Evolutionary conservation across 2,113 vertebrate genomes (phyloP), one percentile per base, ranked within the genome.

Genomic region (Puma concolor): DNA sequence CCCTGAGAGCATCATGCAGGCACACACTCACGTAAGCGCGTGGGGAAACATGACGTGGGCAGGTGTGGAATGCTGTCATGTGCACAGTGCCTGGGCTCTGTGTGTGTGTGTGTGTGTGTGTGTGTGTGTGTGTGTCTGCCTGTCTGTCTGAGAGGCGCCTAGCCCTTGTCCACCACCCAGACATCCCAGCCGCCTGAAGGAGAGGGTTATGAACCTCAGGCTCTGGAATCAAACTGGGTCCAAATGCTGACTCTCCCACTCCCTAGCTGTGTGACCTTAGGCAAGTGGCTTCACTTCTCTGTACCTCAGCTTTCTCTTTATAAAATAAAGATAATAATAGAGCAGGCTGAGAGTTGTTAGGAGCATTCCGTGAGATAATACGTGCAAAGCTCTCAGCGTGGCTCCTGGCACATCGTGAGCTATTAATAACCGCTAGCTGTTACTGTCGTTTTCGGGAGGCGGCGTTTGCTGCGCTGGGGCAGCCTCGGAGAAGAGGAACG

Each of bases 391-490:
- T 71, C 92, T 94, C 80, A 41, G 93, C 25, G 8, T 82, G 96
- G 79, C 96, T 97, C 72, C 90, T 54, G 1, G 89, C 94, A 84
- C 96, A 67, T 27, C 29, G 80, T 4, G 69, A 81, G 93, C 96
- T 97, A 96, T 98, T 98, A 97, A 98, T 97, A 98, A 98, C 90
- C 7, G 13, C n/a, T 81, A 93, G 95, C 93, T 93, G 84, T 77
- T 94, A 48, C 93, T 64, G 71, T 71, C 10, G 25, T 89, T 94
- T 97, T 92, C 92, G 66, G 92, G 71, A 98, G 86, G 93, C 76
- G 36, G 87, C 25, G 77, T 97, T 76, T 44, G 80, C 95, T 38
- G 69, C 2, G 16, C 94, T 41, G 60, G 94, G 94, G 91, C 74
- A 60, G 96, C 67, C 89, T 92, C 33, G n/a, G 81, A 79, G 91